phyloP scores from a whole-genome alignment of 2,113 vertebrate species.

The Axis porcinus region DNA sequence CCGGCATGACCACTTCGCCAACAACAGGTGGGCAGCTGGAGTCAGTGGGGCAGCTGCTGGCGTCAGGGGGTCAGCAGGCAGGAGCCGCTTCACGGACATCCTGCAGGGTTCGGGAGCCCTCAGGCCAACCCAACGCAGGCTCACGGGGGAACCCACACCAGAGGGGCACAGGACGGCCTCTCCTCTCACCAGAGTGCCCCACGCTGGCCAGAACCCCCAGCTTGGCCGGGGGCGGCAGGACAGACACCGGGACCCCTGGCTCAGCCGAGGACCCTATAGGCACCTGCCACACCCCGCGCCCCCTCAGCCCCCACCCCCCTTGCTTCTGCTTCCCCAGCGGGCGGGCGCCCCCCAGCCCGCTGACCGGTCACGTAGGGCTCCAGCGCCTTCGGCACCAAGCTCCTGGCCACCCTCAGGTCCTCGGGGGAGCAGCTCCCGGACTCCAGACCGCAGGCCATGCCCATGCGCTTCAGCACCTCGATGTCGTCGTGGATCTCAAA shows the following conservation, averaged over 20 bases:
- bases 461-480: conserved; percentile 98
- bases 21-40: no score
- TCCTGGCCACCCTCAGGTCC: conserved; percentile 92
- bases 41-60: not conserved
- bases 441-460: conserved; percentile 97
- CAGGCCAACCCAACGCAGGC: not conserved
- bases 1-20: not conserved
- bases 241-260: no score
- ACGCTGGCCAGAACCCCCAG: not conserved
- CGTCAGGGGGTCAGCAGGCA: not conserved
- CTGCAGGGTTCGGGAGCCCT: no score
- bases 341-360: not conserved
- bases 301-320: rapidly evolving
- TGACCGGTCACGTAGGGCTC: conserved; percentile 99
- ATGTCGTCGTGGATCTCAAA: conserved; percentile 99
- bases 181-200: not conserved
- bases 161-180: not conserved
- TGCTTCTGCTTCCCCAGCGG: not conserved
- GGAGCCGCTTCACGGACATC: not conserved
- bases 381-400: conserved; percentile 96
- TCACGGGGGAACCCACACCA: no score
- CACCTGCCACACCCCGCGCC: not conserved
- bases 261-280: no score
- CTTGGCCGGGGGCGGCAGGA: no score
- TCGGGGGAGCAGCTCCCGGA: conserved; percentile 95